These are phyloP conservation scores for Steinernema hermaphroditum DNA, from an alignment of 2,888 invertebrate species.

Conservation along the genomic window DNA sequence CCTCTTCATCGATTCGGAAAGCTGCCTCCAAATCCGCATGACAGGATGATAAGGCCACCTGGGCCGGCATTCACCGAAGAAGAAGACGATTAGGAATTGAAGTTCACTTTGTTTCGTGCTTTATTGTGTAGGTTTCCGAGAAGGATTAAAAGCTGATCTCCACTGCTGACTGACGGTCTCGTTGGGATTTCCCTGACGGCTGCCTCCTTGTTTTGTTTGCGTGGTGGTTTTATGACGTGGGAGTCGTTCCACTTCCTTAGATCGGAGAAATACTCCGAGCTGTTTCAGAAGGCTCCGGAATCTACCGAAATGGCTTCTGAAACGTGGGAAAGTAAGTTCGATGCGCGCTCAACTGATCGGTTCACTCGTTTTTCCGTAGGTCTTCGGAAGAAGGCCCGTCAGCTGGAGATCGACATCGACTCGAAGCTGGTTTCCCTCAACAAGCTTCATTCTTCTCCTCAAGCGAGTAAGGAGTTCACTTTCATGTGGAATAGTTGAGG, in stretches of 20 bases:
- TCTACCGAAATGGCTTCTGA: constrained; percentile 24
- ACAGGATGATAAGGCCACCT: not conserved
- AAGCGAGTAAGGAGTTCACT: not conserved
- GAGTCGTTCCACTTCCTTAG: not conserved
- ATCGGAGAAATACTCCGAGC: not conserved
- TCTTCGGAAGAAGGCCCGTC: constrained; percentile 86
- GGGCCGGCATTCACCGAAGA: not conserved
- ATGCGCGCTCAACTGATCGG: not conserved
- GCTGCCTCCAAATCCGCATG: not conserved
- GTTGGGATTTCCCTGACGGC: constrained; percentile 16
- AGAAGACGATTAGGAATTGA: not conserved
- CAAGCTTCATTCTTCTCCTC: constrained; percentile 73
- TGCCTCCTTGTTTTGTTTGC: not conserved
- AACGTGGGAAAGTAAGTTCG: constrained; percentile 32
- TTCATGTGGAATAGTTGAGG: not conserved
- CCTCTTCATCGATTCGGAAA: constrained; percentile 37
- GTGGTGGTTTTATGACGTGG: constrained; percentile 19
- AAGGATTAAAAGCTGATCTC: constrained; percentile 13
- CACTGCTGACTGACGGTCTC: not conserved
- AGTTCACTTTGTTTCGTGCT: too few relatives aligned
- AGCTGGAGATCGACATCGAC: constrained; percentile 93
- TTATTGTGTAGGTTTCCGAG: not conserved
- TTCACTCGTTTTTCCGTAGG: too few relatives aligned
- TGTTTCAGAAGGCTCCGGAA: not conserved
- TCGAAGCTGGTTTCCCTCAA: constrained; percentile 90